A percentile compares a stretch with the other conserved stretches of the same genome.
Evolutionary conservation across 2,113 vertebrate species (phyloP).

Genomic region (Istiophorus platypterus): DNA sequence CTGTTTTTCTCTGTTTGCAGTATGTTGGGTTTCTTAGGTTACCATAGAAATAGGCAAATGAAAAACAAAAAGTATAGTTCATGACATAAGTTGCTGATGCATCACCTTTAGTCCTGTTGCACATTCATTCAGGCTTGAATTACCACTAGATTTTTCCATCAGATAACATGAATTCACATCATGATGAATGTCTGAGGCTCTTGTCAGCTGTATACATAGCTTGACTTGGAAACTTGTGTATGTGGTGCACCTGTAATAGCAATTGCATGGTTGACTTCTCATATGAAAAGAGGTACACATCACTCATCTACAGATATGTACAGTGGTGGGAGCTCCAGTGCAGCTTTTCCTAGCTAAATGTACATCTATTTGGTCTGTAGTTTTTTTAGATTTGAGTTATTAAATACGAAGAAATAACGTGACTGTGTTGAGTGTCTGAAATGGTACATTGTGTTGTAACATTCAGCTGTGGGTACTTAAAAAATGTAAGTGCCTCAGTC

Average conservation of each 20-base stretch:
- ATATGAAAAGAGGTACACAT: constrained; percentile 34
- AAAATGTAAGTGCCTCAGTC: constrained; percentile 50
- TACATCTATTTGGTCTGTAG: not conserved
- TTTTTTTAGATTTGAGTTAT: not conserved
- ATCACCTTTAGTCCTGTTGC: constrained; percentile 4
- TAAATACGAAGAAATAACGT: not conserved
- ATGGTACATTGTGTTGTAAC: not conserved
- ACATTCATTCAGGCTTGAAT: constrained; percentile 26
- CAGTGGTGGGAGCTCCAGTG: not conserved
- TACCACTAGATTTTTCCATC: constrained; percentile 43
- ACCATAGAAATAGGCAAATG: not conserved
- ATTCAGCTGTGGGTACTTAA: constrained; percentile 1
- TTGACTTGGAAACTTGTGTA: constrained; percentile 20
- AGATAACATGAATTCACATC: constrained; percentile 28
- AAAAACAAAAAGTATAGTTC: not conserved
- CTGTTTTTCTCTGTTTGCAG: too few relatives aligned
- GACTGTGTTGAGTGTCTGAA: constrained; percentile 12
- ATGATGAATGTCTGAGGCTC: constrained; percentile 16
- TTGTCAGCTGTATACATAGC: constrained; percentile 31
- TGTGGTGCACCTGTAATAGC: constrained; percentile 55
- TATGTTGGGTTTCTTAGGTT: not conserved
- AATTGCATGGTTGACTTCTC: constrained; percentile 51
- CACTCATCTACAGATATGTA: constrained; percentile 26
- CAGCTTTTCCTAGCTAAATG: not conserved
- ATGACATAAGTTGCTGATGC: constrained; percentile 14